Base-by-base conservation (phyloP, 1,140 invertebrate genomes). In the Choristoneura fumiferana region DNA sequence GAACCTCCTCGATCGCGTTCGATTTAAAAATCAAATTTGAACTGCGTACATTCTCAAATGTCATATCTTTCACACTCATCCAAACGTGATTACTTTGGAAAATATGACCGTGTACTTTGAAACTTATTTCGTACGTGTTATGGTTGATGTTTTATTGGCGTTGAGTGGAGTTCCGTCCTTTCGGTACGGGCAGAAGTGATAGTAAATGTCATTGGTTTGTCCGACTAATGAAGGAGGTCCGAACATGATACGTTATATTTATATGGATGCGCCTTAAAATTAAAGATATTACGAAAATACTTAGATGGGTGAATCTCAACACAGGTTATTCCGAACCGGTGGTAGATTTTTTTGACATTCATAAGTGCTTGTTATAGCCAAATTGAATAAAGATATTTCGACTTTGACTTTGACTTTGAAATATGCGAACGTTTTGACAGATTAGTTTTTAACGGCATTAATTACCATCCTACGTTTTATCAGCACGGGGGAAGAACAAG, bases 201-300 rank as follows among this genome's bases (percentile, higher is more conserved):
- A 71, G 69, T 82, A 79, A 82, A 83, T 85, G 76, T 82, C 82
- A 76, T 81, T 82, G 80, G 78, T 82, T 79, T 85, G 78, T 82
- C 59, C 65, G 60, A 61, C 77, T 85, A 85, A 85, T 81, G 82
- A 83, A 82, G 74, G 59, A 67, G 62, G 61, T 62, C 57, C 57
- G 60, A 60, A 69, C 68, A 69, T 78, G 78, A 82, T 65, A 67
- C 49, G 79, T 64, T 68, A 17, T 12, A 17, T 43, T 62, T 57
- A 38, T 49, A 62, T 60, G 45, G 57, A 59, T 66, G 43, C 22
- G 6, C 22, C 6, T 29, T 29, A 3, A 29, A 29, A 29, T 29
- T 3, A 29, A 29, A 29, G 6, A 29, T 3, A 29, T 2, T 29
- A 6, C 22, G n/a, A n/a, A n/a, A n/a, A n/a, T 29, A 29, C 22